These are phyloP conservation scores for Melanerpes aurifrons DNA, from an alignment of 2,113 vertebrate species.

Conservation along the genomic window DNA sequence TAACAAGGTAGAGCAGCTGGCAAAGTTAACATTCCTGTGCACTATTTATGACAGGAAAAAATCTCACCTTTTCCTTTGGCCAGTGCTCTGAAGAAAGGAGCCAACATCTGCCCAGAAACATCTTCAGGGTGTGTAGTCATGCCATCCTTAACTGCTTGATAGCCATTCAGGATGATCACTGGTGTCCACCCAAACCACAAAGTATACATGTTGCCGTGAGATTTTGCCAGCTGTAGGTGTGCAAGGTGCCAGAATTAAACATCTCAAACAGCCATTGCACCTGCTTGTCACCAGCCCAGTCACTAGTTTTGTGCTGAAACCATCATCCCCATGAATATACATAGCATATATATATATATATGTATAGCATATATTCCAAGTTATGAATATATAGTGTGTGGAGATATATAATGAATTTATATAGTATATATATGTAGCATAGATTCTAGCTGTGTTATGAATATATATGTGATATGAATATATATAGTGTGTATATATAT, in stretches of 20 bases:
- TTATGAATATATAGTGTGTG: too few relatives aligned
- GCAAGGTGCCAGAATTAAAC: background rate
- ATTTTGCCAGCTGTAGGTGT: constrained; percentile 48
- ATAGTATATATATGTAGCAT: too few relatives aligned
- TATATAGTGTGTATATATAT: too few relatives aligned
- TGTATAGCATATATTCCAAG: too few relatives aligned
- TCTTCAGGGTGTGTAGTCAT: constrained; percentile 55
- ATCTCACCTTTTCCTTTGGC: constrained; percentile 62
- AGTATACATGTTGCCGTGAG: constrained; percentile 55
- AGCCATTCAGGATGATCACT: constrained; percentile 54
- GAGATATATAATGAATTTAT: too few relatives aligned
- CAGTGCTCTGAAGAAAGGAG: constrained; percentile 43
- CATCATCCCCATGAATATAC: background rate
- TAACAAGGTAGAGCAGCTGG: background rate
- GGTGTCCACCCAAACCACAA: constrained; percentile 46
- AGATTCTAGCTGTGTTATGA: too few relatives aligned
- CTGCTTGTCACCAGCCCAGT: background rate
- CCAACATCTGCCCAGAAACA: constrained; percentile 40
- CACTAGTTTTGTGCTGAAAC: background rate
- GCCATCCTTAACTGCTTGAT: constrained; percentile 52
- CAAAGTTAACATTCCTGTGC: background rate
- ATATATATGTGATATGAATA: too few relatives aligned
- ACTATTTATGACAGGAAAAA: background rate
- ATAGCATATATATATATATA: too few relatives aligned
- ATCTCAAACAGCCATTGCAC: background rate